Percentiles rank a stretch among this genome's conserved stretches.
Conservation (phyloP, 2,113 vertebrate species). For the Merops nubicus region DNA sequence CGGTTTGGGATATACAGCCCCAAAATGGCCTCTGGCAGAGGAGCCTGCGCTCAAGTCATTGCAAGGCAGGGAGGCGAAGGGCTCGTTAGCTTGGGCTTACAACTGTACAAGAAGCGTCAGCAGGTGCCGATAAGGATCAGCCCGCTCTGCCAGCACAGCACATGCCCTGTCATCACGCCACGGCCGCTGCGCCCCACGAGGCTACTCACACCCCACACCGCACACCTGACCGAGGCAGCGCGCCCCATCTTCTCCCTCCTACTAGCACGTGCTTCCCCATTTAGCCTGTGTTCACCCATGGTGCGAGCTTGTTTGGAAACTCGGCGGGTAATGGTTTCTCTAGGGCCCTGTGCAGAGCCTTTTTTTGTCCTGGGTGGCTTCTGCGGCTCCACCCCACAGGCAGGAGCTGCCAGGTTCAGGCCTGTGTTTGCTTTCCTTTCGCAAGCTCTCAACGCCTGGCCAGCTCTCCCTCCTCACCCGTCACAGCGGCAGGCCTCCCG, state of each 20-base stretch:
- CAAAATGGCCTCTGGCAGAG: neutral
- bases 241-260: neutral
- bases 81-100: neutral
- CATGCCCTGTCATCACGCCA: fast-evolving
- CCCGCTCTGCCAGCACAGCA: neutral
- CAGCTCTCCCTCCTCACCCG: neutral
- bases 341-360: neutral
- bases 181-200: fast-evolving
- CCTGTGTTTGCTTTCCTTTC: constrained; percentile 37
- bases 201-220: fast-evolving
- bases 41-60: neutral
- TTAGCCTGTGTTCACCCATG: neutral
- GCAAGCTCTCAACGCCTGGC: neutral
- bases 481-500: neutral
- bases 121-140: neutral
- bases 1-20: neutral
- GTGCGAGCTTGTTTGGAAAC: neutral
- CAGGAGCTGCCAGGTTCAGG: constrained; percentile 25
- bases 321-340: neutral
- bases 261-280: fast-evolving
- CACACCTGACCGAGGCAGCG: fast-evolving
- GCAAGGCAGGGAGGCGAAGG: neutral
- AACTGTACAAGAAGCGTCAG: fast-evolving
- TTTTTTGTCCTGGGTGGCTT: constrained; percentile 37
- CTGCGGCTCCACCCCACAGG: constrained; percentile 6